Evolutionary conservation across 2,888 invertebrate genomes (phyloP).

Genomic region (Archaeoteleia sp.): DNA sequence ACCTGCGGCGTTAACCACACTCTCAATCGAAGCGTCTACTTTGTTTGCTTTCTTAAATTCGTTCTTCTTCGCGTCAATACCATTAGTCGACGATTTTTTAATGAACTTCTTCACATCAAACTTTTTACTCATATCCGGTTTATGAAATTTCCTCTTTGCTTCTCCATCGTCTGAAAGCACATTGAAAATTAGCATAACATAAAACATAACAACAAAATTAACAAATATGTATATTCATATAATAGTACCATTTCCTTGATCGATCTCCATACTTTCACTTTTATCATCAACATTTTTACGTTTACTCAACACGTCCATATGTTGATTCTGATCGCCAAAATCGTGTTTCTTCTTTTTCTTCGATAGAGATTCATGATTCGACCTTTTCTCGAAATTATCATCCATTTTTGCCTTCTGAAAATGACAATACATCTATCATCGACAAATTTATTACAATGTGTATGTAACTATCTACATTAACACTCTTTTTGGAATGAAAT

Average conservation of each 20-base stretch:
- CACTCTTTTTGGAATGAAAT: too few relatives aligned
- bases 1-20: slow-evolving; percentile 76
- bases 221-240: not conserved
- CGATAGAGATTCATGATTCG: slow-evolving; percentile 65
- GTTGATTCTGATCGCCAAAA: slow-evolving; percentile 23
- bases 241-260: too few relatives aligned
- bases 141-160: slow-evolving; percentile 66
- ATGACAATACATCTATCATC: too few relatives aligned
- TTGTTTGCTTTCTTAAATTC: slow-evolving; percentile 62
- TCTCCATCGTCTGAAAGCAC: slow-evolving; percentile 67
- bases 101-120: slow-evolving; percentile 52
- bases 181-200: slow-evolving; percentile 3
- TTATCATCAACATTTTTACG: slow-evolving; percentile 67
- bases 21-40: slow-evolving; percentile 77
- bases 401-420: slow-evolving; percentile 74
- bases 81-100: slow-evolving; percentile 62
- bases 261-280: slow-evolving; percentile 71
- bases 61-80: slow-evolving; percentile 57
- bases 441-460: too few relatives aligned
- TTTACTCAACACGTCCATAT: slow-evolving; percentile 53
- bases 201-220: not conserved
- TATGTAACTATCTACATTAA: too few relatives aligned
- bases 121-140: slow-evolving; percentile 45
- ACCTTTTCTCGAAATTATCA: slow-evolving; percentile 70
- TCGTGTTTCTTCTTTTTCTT: slow-evolving; percentile 66